A percentile compares a stretch with the other conserved stretches of the same genome.
phyloP scores from a whole-genome alignment of 2,113 vertebrate genomes.

The Ophthalmolycus amberensis region DNA sequence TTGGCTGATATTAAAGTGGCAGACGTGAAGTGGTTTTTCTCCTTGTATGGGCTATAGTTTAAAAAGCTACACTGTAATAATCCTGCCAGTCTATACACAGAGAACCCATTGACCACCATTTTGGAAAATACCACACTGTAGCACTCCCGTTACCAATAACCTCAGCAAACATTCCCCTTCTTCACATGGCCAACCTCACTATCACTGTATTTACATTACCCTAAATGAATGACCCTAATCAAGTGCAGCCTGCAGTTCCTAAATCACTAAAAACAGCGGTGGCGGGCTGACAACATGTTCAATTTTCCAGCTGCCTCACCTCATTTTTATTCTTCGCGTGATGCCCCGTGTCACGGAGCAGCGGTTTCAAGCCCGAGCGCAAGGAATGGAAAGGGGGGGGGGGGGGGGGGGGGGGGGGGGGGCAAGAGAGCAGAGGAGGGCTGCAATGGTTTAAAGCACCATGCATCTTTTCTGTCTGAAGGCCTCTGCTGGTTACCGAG shows the following conservation, averaged over 20 bases:
- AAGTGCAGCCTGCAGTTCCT: constrained; percentile 48
- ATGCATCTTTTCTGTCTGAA: constrained; percentile 74
- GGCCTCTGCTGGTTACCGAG: constrained; percentile 68
- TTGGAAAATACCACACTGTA: constrained; percentile 38
- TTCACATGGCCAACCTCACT: constrained; percentile 40
- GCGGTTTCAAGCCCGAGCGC: constrained; percentile 46
- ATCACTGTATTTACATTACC: constrained; percentile 71
- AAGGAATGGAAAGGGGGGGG: constrained; percentile 25
- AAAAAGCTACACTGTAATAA: constrained; percentile 44
- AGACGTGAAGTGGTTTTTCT: constrained; percentile 27
- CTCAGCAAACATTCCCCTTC: constrained; percentile 49
- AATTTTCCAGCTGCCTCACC: constrained; percentile 72
- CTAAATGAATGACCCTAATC: constrained; percentile 63
- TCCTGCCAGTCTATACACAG: constrained; percentile 7
- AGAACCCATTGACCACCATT: constrained; percentile 17
- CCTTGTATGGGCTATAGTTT: constrained; percentile 15
- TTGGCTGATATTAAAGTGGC: constrained; percentile 21
- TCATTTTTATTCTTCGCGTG: constrained; percentile 74
- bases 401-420: neutral
- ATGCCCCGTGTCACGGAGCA: constrained; percentile 69
- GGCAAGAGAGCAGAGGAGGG: constrained; percentile 29
- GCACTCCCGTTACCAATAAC: constrained; percentile 58
- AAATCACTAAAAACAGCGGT: constrained; percentile 65
- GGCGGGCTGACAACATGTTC: constrained; percentile 68
- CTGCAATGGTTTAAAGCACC: constrained; percentile 60